Conservation (phyloP, 2,888 invertebrate genomes). For the Aphelenchoides bicaudatus region DNA sequence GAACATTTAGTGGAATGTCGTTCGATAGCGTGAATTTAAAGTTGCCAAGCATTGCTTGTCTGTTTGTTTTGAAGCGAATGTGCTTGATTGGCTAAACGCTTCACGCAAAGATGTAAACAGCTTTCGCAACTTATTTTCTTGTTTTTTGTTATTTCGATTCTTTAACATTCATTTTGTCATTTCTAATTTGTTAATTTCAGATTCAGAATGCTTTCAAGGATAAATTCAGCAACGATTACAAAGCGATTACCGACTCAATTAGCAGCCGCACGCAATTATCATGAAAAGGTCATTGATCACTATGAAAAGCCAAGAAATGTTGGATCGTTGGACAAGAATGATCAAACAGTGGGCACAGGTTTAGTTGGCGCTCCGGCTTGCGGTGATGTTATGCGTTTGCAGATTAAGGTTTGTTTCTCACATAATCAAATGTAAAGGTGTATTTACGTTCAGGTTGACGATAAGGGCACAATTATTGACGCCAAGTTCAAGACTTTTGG, state of each 20-base stretch:
- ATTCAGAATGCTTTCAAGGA: too few species aligned
- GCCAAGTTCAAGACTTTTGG: conserved; percentile 99
- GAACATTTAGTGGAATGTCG: too few species aligned
- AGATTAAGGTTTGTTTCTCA: conserved; percentile 64
- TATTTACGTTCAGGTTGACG: conserved; percentile 72
- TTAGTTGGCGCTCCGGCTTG: conserved; percentile 95
- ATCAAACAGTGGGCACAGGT: conserved; percentile 89
- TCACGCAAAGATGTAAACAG: too few species aligned
- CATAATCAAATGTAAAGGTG: not conserved
- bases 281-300: conserved; percentile 77
- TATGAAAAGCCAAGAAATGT: conserved; percentile 99
- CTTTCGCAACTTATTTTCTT: too few species aligned
- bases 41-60: too few species aligned
- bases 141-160: too few species aligned
- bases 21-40: too few species aligned
- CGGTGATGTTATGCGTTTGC: conserved; percentile 99
- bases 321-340: conserved; percentile 90
- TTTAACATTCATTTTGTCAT: too few species aligned
- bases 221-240: too few species aligned
- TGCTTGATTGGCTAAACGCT: too few species aligned
- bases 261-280: conserved; percentile 38
- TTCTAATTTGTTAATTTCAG: too few species aligned
- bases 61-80: too few species aligned
- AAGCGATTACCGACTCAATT: conserved; percentile 10
- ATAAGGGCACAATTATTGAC: conserved; percentile 90